phyloP scores from a whole-genome alignment of 1,140 invertebrate genomes.

The Periplaneta americana region DNA sequence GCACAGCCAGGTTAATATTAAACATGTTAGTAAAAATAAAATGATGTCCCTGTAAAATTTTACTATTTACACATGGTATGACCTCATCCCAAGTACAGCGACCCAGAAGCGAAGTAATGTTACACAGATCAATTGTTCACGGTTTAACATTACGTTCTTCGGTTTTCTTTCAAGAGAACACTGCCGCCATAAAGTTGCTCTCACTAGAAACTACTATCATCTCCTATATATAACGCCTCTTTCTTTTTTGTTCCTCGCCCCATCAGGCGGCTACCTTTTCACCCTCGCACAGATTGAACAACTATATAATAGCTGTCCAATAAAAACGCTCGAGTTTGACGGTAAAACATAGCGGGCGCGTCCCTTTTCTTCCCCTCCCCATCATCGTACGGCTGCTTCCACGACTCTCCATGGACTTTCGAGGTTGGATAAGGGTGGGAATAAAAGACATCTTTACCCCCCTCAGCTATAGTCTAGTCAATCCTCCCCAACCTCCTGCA shows the following conservation, averaged over 20 bases:
- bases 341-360: background rate
- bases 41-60: no score
- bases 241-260: background rate
- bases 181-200: background rate
- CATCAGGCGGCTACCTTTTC: background rate
- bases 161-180: background rate
- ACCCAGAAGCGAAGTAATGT: background rate
- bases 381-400: background rate
- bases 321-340: background rate
- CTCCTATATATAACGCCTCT: background rate
- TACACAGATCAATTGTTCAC: background rate
- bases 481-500: background rate
- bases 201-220: background rate
- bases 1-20: no score
- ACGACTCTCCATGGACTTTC: background rate
- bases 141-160: background rate
- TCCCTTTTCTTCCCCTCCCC: background rate
- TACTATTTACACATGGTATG: background rate
- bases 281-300: background rate
- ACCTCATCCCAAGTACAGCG: background rate
- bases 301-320: background rate
- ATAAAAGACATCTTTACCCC: background rate
- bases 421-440: background rate
- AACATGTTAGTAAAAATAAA: no score
- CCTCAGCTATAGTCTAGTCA: background rate